These are phyloP conservation scores for Pseudobourletiella spinata DNA, from an alignment of 1,140 invertebrate genomes.

Conservation along the genomic window DNA sequence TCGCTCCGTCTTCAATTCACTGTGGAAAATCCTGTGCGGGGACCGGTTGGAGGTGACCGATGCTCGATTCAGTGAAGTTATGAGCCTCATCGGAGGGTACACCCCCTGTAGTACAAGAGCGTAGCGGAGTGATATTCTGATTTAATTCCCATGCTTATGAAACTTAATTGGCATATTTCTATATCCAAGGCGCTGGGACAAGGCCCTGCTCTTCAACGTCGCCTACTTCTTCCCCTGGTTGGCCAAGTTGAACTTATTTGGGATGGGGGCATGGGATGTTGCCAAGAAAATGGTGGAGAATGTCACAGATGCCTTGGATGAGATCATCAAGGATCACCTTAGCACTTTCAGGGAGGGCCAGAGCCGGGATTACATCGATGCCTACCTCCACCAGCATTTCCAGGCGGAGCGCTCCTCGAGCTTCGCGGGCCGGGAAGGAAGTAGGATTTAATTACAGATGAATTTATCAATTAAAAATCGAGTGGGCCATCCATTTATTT, in stretches of 20 bases:
- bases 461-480: background rate
- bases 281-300: background rate
- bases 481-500: background rate
- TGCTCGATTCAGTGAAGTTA: background rate
- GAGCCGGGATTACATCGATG: background rate
- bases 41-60: background rate
- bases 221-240: background rate
- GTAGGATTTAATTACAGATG: background rate
- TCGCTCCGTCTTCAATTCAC: background rate
- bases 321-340: background rate
- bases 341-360: background rate
- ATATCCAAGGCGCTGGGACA: background rate
- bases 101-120: too few relatives aligned
- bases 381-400: background rate
- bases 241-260: background rate
- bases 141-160: background rate
- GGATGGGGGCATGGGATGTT: background rate
- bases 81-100: background rate
- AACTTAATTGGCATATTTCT: background rate
- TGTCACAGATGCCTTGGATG: background rate
- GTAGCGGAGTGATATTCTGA: background rate
- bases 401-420: background rate
- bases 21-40: background rate
- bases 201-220: background rate
- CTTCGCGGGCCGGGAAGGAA: slow-evolving; percentile 17